Percentiles rank a stretch among this genome's conserved stretches.
Conservation (phyloP, 1,140 invertebrate genomes). For the Drosophila navojoa region DNA sequence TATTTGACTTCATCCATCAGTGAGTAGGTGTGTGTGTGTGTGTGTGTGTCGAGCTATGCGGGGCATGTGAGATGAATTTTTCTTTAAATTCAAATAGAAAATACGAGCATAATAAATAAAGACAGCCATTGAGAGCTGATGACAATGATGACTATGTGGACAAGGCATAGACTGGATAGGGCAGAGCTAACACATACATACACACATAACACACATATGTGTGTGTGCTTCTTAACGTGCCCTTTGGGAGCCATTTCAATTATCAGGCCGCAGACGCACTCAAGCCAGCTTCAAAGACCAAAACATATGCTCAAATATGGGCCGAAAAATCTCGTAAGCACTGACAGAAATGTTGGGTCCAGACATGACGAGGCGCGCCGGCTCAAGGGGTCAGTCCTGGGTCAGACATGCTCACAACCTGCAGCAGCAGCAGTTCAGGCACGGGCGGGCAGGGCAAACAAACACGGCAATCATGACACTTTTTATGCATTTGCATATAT, state of each 20-base stretch:
- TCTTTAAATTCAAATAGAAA: constrained; percentile 34
- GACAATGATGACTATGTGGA: constrained; percentile 19
- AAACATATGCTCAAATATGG: constrained; percentile 73
- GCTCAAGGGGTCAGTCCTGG: constrained; percentile 34
- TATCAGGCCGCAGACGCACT: constrained; percentile 62
- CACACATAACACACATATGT: neutral
- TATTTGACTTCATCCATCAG: constrained; percentile 1
- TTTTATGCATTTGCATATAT: constrained; percentile 79
- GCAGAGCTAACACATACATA: neutral
- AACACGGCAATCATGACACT: constrained; percentile 80
- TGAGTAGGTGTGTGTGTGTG: neutral
- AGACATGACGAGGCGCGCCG: constrained; percentile 39
- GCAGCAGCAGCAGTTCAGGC: constrained; percentile 28
- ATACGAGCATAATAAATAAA: constrained; percentile 40
- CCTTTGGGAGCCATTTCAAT: constrained; percentile 74
- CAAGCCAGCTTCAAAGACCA: constrained; percentile 32
- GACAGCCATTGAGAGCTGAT: constrained; percentile 15
- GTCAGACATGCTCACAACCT: constrained; percentile 34
- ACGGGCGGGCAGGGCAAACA: constrained; percentile 55
- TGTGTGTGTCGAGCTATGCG: neutral
- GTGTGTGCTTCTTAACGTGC: constrained; percentile 37
- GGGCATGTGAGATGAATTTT: constrained; percentile 17
- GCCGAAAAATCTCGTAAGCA: constrained; percentile 34
- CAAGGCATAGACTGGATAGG: neutral
- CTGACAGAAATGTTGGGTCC: constrained; percentile 56